Evolutionary conservation across 2,113 vertebrate species (phyloP).

Genomic region (Ailuropoda melanoleuca): DNA sequence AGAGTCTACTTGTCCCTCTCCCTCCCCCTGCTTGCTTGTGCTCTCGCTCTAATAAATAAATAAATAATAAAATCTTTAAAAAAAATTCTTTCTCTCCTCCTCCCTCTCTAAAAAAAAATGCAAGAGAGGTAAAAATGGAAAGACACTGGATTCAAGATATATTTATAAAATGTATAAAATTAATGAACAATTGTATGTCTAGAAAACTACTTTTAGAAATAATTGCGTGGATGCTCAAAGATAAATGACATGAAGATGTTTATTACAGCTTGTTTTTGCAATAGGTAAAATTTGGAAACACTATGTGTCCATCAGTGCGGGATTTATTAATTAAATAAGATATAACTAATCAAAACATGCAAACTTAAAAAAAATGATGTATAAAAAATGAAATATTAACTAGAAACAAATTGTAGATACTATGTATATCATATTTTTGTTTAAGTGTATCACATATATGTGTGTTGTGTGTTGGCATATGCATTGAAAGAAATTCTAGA

Average conservation of each 20-base stretch:
- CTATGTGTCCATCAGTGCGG: neutral
- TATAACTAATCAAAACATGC: neutral
- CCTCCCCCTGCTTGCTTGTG: too few species aligned
- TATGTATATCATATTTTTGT: neutral
- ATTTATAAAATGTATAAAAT: neutral
- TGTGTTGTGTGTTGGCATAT: neutral
- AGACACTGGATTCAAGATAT: neutral
- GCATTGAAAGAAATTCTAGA: neutral
- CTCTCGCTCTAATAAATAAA: too few species aligned
- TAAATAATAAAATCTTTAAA: too few species aligned
- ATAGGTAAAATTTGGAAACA: neutral
- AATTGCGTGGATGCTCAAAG: neutral
- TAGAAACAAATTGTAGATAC: neutral
- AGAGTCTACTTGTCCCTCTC: too few species aligned
- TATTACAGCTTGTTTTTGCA: slow-evolving; percentile 6
- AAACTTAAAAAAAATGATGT: neutral
- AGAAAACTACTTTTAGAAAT: slow-evolving; percentile 23
- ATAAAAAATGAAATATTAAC: neutral
- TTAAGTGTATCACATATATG: neutral
- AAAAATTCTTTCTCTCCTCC: neutral
- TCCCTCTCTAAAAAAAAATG: neutral
- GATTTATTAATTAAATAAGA: neutral
- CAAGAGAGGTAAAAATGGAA: neutral
- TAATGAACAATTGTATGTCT: neutral
- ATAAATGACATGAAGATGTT: neutral